Base-by-base conservation (phyloP, 2,797 vertebrate species). In the Yasuhikotakia modesta region DNA sequence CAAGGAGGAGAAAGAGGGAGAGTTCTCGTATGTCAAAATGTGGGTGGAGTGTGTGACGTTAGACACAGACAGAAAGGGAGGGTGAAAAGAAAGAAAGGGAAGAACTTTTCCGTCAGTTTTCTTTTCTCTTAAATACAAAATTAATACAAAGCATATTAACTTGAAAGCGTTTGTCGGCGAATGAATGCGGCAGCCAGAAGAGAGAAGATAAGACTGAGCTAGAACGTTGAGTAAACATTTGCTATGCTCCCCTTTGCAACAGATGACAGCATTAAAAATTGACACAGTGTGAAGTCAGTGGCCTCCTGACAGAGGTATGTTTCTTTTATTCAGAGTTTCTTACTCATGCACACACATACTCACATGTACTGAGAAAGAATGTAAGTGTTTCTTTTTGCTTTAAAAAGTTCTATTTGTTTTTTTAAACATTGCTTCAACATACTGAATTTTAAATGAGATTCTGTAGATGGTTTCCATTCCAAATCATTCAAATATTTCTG, bases 231-330 rank as follows among this genome's bases (percentile, higher is more conserved):
- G 61, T 2, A 55, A 61, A 50, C 48, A 30, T 64, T 79, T 80
- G 76, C 64, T n/a, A 27, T 78, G 24, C 74, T 80, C 32, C 73
- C 73, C 77, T 83, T 84, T 83, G 87, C 72, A 87, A 79, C 90
- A 88, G 88, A 92, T 91, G 90, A 91, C 85, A 85, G 83, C 88
- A 90, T 91, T 89, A 92, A 88, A 87, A 87, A 90, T 87, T 86
- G 82, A 90, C 84, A n/a, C n/a, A 76, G 80, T 53, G 85, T 87
- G 86, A 91, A 91, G 92, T 90, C 88, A 89, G 77, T 79, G 91
- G 91, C 92, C 91, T 92, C 83, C 72, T 88, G 85, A 87, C 83
- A 84, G 83, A 89, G 90, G 92, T 92, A 90, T 52, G 50, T 64
- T 1, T 52, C 4, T 57, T 11, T 35, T 2, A 13, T 14, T 45